phyloP scores from a whole-genome alignment of 2,888 invertebrate species.

The Tolmerus cingulatus region DNA sequence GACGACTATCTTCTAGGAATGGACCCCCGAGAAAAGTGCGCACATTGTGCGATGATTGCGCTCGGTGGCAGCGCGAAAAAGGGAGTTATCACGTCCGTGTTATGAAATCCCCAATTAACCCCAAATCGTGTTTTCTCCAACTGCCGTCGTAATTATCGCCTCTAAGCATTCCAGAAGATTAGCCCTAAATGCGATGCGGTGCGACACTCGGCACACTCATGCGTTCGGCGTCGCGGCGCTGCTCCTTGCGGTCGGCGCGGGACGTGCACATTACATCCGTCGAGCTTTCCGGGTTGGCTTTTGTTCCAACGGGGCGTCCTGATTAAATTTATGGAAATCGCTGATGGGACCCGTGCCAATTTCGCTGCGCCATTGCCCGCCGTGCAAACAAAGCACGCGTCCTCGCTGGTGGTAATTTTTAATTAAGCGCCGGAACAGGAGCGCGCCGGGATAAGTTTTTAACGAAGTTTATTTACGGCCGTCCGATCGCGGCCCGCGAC shows the following conservation, averaged over 20 bases:
- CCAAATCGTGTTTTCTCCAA: not conserved
- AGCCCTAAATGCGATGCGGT: not conserved
- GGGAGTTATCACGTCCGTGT: not conserved
- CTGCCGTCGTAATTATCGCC: constrained; percentile 12
- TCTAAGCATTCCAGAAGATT: constrained; percentile 11
- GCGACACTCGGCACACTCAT: not conserved
- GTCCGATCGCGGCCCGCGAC: not conserved
- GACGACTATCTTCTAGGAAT: not conserved
- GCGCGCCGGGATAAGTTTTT: constrained; percentile 1
- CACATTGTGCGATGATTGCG: not conserved
- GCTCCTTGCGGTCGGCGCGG: not conserved
- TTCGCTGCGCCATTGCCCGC: not conserved
- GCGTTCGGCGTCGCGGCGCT: not conserved
- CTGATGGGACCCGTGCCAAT: not conserved
- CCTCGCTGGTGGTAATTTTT: not conserved
- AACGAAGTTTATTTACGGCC: constrained; percentile 8
- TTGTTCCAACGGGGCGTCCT: not conserved
- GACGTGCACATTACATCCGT: not conserved
- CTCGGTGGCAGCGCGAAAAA: not conserved
- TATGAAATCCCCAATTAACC: not conserved
- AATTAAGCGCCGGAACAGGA: not conserved
- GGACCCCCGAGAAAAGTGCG: not conserved
- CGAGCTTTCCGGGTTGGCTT: not conserved
- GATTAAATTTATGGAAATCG: constrained; percentile 6
- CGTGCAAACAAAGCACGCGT: not conserved